Base-by-base conservation (phyloP, 2,113 vertebrate genomes). In the Sebastes fasciatus region DNA sequence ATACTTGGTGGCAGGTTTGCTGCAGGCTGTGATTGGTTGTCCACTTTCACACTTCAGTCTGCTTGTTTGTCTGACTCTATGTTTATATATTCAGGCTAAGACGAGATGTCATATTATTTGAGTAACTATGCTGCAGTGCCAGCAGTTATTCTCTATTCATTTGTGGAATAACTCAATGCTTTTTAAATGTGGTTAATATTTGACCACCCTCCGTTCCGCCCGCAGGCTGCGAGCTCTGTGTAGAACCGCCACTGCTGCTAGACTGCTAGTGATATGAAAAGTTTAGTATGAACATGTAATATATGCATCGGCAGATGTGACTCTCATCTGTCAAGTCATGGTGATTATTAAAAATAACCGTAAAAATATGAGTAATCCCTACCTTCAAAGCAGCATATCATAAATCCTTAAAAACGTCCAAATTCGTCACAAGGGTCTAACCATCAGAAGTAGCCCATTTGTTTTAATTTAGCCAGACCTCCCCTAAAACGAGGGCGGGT, bases 391-490 rank as follows among this genome's bases (percentile, higher is more conserved):
- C 63, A 79, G 55, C 6, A 21, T 48, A 6, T 77, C 21, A 76
- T 80, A 78, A 77, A 88, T 79, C 61, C 58, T 34, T 23, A 62
- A 79, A 75, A 74, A 69, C 19, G 23, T 75, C 54, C 43, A 51
- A 71, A 40, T 81, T 61, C 0, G 10, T 21, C 5, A 0, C 68
- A 80, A 60, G 43, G 10, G 55, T 72, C 55, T 68, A 61, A 74
- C 2, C 1, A 77, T 61, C 58, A 51, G 58, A 74, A 80, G 70
- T 66, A 66, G 73, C 46, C 46, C 67, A 75, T 87, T 77, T 74
- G 45, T 87, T 80, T 78, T 80, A 13, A 87, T 85, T 86, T 68
- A 71, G 63, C 17, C 58, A 48, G 48, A 68, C 42, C 80, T 34
- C 40, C 17, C 10, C 55, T 34, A 67, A 54, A 78, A 76, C 0